Conservation (phyloP, 2,113 vertebrate genomes). For the Elaphurus davidianus region DNA sequence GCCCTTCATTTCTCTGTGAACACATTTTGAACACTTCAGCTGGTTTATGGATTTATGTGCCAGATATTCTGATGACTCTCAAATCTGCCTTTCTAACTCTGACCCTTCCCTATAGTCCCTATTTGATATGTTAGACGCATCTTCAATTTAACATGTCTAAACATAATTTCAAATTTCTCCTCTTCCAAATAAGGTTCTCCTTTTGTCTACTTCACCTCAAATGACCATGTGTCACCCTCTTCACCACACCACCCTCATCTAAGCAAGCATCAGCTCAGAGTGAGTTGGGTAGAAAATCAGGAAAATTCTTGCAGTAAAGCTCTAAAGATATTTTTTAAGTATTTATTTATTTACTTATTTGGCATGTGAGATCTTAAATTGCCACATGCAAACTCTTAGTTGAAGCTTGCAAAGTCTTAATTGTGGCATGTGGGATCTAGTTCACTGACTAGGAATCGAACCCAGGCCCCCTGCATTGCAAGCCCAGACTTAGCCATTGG, state of each 20-base stretch:
- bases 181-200: not conserved
- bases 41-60: not conserved
- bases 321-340: not conserved
- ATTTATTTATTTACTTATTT: not conserved
- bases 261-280: not conserved
- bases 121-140: not conserved
- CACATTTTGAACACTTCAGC: not conserved
- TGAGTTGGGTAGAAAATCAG: not conserved
- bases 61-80: not conserved
- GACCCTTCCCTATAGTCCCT: not conserved
- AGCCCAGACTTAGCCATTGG: not conserved
- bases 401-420: not conserved
- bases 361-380: not conserved
- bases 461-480: not conserved
- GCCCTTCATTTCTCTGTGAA: not conserved
- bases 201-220: not conserved
- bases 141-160: not conserved
- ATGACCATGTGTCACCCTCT: not conserved
- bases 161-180: not conserved
- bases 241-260: not conserved
- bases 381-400: not conserved
- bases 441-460: not conserved
- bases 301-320: not conserved
- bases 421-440: not conserved
- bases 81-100: not conserved